These are phyloP conservation scores for Emesis furor DNA, from an alignment of 2,888 invertebrate genomes.

Conservation along the genomic window DNA sequence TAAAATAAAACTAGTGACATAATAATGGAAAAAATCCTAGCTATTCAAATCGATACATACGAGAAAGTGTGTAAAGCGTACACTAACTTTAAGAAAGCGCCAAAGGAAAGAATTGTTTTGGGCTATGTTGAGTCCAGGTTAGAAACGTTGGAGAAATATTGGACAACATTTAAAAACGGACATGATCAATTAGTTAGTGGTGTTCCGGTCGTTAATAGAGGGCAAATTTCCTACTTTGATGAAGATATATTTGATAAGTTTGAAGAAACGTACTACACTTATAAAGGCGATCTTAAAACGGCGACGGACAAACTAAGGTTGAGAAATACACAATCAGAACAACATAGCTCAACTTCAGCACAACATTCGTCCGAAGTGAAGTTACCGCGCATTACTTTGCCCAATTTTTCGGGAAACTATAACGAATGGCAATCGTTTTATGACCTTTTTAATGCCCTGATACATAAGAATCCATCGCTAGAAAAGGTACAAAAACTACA, in stretches of 20 bases:
- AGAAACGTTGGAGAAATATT: too few species aligned
- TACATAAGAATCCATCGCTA: conserved; percentile 12
- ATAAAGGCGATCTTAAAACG: background rate
- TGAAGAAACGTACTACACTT: background rate
- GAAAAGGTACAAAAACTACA: conserved; percentile 20
- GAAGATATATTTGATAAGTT: background rate
- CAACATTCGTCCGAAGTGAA: background rate
- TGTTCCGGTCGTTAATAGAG: too few species aligned
- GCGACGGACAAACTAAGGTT: background rate
- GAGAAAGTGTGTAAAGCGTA: background rate
- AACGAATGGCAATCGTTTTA: conserved; percentile 30
- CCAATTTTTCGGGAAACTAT: conserved; percentile 22
- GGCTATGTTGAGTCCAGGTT: too few species aligned
- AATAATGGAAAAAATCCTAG: background rate
- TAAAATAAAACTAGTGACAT: background rate
- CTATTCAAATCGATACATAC: background rate
- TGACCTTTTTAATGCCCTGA: conserved; percentile 24
- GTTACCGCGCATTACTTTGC: background rate
- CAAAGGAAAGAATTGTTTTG: background rate
- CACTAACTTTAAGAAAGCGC: background rate
- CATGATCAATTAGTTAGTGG: too few species aligned
- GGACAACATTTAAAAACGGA: too few species aligned
- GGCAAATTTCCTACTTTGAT: background rate
- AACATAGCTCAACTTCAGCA: background rate
- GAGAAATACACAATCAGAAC: background rate